Base-by-base conservation (phyloP, 2,113 vertebrate species). In the Thunnus thynnus region DNA sequence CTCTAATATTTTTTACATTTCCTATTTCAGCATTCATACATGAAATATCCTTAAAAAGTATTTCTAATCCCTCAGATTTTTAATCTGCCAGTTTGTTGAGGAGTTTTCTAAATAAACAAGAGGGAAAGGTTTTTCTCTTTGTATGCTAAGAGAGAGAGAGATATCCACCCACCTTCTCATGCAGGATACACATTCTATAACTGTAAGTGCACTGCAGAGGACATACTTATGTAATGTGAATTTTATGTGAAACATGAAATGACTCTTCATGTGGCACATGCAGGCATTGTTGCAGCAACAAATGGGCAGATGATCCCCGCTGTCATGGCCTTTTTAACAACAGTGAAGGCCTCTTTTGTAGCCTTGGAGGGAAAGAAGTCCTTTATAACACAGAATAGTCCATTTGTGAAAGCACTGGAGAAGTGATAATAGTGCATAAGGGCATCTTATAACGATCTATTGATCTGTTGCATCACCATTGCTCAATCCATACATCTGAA, bases 271-370 rank as follows among this genome's bases (percentile, higher is more conserved):
- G 9, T 73, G 48, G 30, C 46, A 25, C 3, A 47, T 3, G 22
- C 63, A 0, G 1, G 4, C 0, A 9, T 25, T 55, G 63, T 51
- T 18, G 14, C 50, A 60, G 18, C 51, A 74, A 22, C 71, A 73
- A 73, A 84, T 76, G 83, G 63, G 60, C 54, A 7, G 30, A 56
- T 67, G 41, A 17, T 66, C 50, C 11, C 52, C 18, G 73, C 70
- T 82, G 56, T 73, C 60, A 62, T 32, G 73, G 13, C 0, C 58
- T 12, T 90, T 82, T 80, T 54, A 79, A 82, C 1, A 25, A 69
- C 61, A 55, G 72, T 2, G 4, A 60, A 32, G 18, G 17, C 41
- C 16, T 54, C 52, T 46, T 58, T 41, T 68, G 66, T 20, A 62
- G 68, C 64, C 17, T 72, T 18, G 6, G 4, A n/a, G 56, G 44